Evolutionary conservation across 2,113 vertebrate species (phyloP), one percentile per base, ranked within the genome.

Genomic region (Neolamprologus devosi): DNA sequence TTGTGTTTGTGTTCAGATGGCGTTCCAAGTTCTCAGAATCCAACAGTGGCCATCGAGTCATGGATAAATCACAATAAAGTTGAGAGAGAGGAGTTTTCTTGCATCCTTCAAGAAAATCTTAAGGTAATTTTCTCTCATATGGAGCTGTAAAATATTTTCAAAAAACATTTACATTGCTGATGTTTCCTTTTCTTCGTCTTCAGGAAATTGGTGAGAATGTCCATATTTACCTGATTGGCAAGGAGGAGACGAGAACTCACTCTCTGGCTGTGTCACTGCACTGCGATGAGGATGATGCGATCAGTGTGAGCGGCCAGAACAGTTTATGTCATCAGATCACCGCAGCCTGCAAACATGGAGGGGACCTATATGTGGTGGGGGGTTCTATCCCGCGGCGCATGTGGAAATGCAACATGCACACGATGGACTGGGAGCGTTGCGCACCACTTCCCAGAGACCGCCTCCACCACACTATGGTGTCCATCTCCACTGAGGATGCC

Each of bases 341-440:
- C 0, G 98, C 99, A 0, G 98, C 99, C 90, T 99, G 99, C 96
- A 99, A 99, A 93, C 98, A 99, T 0, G 98, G 98, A 0, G 96
- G 97, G 0, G 99, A 99, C 96, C 96, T 99, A 4, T 99, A 99
- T 0, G 99, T 99, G 3, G 98, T 99, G 1, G 99, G 99, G 2
- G 99, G 99, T 21, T 99, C 99, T 80, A 99, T 99, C 54, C 98
- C 98, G 1, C 97, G 99, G 1, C 97, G 99, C 88, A 99, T 99
- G 99, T 99, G 99, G 99, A 99, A 99, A 87, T 99, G 99, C 94
- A 99, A 99, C 96, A 99, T 99, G 47, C 98, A 98, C 0, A 98
- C 98, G 0, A 98, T 99, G 96, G 99, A 99, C 97, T 99, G 99
- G 99, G 99, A 99, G 86, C 97, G 98, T 92, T 99, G 99, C 9